These are phyloP conservation scores for Ameiurus melas DNA, from an alignment of 2,113 vertebrate species.

Conservation along the genomic window DNA sequence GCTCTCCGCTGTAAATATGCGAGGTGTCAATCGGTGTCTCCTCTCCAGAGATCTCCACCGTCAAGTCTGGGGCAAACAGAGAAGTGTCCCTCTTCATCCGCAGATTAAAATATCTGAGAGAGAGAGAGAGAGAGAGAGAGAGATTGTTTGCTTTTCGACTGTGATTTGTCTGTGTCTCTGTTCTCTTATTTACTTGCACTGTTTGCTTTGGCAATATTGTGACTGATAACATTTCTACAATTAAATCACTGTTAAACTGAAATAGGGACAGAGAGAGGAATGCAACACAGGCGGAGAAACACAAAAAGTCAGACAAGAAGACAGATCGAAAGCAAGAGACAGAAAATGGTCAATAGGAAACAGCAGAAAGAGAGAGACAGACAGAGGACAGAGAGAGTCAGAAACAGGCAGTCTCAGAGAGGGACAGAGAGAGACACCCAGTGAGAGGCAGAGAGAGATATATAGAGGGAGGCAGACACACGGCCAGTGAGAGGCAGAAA, in stretches of 20 bases:
- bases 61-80: slow-evolving; percentile 87
- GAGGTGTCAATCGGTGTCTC: slow-evolving; percentile 85
- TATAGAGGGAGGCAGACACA: not conserved
- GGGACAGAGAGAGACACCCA: not conserved
- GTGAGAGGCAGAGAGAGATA: not conserved
- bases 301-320: not conserved
- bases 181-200: not conserved
- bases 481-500: not conserved
- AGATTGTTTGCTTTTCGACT: not conserved
- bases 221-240: not conserved
- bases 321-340: not conserved
- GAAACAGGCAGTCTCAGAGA: not conserved
- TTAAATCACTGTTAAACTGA: not conserved
- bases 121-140: slow-evolving; percentile 14
- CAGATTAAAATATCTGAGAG: slow-evolving; percentile 87
- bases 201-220: not conserved
- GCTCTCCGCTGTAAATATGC: slow-evolving; percentile 95
- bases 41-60: slow-evolving; percentile 84
- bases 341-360: not conserved
- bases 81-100: slow-evolving; percentile 90
- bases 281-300: not conserved
- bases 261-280: not conserved
- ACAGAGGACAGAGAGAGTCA: not conserved
- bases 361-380: not conserved
- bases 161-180: not conserved